Conservation (phyloP, 2,797 vertebrate genomes). For the Jordanella pulchra region DNA sequence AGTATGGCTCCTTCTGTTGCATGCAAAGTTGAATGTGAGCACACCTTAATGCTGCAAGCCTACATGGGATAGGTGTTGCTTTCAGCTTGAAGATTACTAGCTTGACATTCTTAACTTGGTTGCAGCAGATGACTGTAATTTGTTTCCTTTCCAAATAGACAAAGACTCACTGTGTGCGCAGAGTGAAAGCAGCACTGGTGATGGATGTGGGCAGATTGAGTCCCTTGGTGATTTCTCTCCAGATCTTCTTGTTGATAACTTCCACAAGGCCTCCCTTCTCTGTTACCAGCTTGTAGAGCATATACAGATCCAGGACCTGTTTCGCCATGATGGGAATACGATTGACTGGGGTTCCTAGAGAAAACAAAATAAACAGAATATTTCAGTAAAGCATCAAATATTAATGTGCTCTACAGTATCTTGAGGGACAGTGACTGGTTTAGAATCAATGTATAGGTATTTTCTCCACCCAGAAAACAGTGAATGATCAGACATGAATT, state of each 20-base stretch:
- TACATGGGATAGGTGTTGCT: constrained; percentile 23
- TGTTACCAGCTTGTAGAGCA: constrained; percentile 95
- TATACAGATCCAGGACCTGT: constrained; percentile 96
- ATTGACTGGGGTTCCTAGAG: constrained; percentile 92
- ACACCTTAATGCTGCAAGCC: constrained; percentile 5
- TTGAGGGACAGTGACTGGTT: constrained; percentile 15
- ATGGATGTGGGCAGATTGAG: constrained; percentile 98
- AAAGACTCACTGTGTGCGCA: constrained; percentile 90
- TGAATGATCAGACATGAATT: constrained; percentile 13
- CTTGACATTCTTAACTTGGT: constrained; percentile 23
- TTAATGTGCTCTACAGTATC: background rate
- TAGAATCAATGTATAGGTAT: constrained; percentile 6
- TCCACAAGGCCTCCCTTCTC: constrained; percentile 98
- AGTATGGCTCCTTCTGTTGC: background rate
- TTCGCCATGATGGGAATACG: constrained; percentile 99
- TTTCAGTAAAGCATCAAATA: constrained; percentile 31
- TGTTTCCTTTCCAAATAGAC: constrained; percentile 5
- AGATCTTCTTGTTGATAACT: constrained; percentile 99
- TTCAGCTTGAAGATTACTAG: constrained; percentile 6
- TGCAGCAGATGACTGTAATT: constrained; percentile 23
- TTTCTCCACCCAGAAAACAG: background rate
- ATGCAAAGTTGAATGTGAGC: constrained; percentile 9
- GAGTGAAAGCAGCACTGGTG: constrained; percentile 97
- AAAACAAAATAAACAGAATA: constrained; percentile 10
- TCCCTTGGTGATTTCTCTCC: constrained; percentile 98